These are phyloP conservation scores for Leuctra nigra DNA, from an alignment of 2,888 invertebrate species.

Conservation along the genomic window DNA sequence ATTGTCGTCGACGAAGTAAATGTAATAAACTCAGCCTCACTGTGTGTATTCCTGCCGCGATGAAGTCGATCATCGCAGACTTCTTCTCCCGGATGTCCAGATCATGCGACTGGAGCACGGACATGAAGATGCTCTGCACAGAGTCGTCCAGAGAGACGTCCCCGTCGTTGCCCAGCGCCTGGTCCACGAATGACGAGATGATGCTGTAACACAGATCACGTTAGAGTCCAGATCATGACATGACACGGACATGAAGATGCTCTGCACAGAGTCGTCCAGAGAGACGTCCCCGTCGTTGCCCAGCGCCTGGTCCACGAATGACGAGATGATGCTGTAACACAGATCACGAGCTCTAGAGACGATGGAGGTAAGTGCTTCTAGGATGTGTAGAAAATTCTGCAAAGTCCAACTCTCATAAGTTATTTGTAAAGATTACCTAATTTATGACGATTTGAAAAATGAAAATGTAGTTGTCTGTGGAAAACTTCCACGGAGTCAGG, in stretches of 20 bases:
- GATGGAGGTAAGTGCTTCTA: too few species aligned
- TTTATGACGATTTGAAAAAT: too few species aligned
- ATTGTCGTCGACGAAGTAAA: too few species aligned
- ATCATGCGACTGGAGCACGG: constrained; percentile 62
- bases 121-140: constrained; percentile 65
- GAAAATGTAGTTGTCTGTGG: too few species aligned
- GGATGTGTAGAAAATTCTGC: too few species aligned
- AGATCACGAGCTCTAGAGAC: too few species aligned
- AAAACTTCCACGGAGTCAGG: too few species aligned
- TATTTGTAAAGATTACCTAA: too few species aligned
- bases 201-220: too few species aligned
- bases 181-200: constrained; percentile 70
- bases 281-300: constrained; percentile 50
- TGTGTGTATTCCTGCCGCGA: constrained; percentile 82
- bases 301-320: constrained; percentile 63
- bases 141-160: constrained; percentile 49
- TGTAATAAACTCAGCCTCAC: too few species aligned
- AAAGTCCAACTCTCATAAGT: too few species aligned
- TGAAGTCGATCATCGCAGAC: constrained; percentile 78
- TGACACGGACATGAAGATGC: constrained; percentile 72
- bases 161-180: constrained; percentile 50
- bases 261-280: constrained; percentile 51
- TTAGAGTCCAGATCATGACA: too few species aligned
- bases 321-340: constrained; percentile 70
- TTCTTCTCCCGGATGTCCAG: constrained; percentile 75